Conservation (phyloP, 2,113 vertebrate species). For the Callipepla californica region DNA sequence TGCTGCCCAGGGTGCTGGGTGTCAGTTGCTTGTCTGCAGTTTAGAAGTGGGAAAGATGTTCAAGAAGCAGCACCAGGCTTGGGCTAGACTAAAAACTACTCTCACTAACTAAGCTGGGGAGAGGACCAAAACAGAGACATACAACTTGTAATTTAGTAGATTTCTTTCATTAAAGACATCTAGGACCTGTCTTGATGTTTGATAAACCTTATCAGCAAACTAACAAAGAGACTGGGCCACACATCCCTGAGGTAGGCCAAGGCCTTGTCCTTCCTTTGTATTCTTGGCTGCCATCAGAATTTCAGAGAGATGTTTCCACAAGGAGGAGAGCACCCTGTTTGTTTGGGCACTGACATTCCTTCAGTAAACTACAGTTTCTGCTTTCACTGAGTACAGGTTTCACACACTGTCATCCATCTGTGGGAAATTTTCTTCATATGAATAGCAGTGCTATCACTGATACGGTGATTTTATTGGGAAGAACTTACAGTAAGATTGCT, state of each 20-base stretch:
- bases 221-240: not conserved
- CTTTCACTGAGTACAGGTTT: not conserved
- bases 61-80: not conserved
- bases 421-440: constrained; percentile 31
- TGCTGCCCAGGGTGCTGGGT: rapidly evolving
- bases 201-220: not conserved
- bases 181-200: not conserved
- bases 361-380: not conserved
- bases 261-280: not conserved
- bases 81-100: not conserved
- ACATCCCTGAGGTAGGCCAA: not conserved
- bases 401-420: constrained; percentile 8
- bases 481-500: not conserved
- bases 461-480: constrained; percentile 29
- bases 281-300: not conserved
- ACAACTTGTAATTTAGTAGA: not conserved
- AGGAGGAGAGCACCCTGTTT: not conserved
- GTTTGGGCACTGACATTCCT: not conserved
- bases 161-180: not conserved
- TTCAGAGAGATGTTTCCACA: not conserved
- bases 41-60: rapidly evolving
- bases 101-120: rapidly evolving
- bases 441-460: constrained; percentile 26
- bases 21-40: not conserved
- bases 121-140: not conserved